phyloP scores from a whole-genome alignment of 2,113 vertebrate species.

The Cervus canadensis region DNA sequence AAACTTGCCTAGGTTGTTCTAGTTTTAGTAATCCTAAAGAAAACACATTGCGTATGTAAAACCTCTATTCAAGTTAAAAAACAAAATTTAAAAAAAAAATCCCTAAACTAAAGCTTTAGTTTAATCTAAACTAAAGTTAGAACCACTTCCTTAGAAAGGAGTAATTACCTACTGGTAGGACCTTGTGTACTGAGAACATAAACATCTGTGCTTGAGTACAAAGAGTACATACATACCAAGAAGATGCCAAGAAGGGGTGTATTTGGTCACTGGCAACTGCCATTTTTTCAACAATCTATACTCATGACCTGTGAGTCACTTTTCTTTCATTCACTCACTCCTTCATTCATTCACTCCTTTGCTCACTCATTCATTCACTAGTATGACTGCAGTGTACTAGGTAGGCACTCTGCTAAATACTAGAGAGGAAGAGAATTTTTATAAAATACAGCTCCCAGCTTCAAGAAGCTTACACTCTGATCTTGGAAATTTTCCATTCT shows the following conservation, averaged over 20 bases:
- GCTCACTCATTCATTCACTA: background rate
- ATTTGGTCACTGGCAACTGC: background rate
- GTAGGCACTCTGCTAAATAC: background rate
- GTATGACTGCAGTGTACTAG: background rate
- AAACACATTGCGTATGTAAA: background rate
- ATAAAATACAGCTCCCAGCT: background rate
- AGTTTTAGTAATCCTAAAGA: background rate
- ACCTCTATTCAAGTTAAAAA: background rate
- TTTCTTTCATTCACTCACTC: background rate
- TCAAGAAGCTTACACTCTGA: background rate
- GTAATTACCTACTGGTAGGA: background rate
- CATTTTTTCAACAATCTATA: background rate
- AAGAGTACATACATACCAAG: background rate
- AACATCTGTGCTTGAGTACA: background rate
- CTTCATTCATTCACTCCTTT: background rate
- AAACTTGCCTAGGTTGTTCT: background rate
- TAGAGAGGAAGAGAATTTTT: background rate
- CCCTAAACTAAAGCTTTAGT: background rate
- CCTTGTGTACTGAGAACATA: background rate
- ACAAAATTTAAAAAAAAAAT: background rate
- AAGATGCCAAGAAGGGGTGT: background rate
- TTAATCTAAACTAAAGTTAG: background rate
- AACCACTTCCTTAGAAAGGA: background rate
- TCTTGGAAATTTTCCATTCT: background rate
- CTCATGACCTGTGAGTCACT: background rate